These are phyloP conservation scores for Myiagra hebetior DNA, from an alignment of 2,113 vertebrate genomes.

Conservation along the genomic window DNA sequence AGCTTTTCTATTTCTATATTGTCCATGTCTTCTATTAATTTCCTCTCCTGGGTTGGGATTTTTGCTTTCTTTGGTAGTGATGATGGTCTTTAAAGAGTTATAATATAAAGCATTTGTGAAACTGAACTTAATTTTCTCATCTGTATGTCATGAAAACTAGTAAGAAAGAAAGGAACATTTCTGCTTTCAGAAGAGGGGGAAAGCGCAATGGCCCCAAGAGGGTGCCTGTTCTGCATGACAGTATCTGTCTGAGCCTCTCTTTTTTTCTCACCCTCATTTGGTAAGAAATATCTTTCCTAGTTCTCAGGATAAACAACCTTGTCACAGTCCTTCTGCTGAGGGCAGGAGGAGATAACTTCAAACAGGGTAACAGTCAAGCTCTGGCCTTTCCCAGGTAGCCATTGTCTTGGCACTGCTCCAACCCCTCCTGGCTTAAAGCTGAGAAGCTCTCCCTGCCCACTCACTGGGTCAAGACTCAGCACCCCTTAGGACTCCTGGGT, in stretches of 20 bases:
- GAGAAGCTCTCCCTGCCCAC: not conserved
- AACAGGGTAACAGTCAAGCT: not conserved
- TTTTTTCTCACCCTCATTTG: not conserved
- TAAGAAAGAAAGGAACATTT: not conserved
- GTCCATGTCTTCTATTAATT: not conserved
- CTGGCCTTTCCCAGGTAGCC: not conserved
- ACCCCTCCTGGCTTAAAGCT: not conserved
- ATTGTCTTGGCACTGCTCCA: not conserved
- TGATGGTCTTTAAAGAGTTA: not conserved
- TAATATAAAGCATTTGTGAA: not conserved
- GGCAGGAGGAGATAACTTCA: not conserved
- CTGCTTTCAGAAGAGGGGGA: not conserved
- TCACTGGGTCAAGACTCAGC: not conserved
- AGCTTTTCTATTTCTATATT: not conserved
- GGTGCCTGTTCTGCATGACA: not conserved
- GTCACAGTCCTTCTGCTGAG: rapidly evolving
- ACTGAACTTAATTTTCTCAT: not conserved
- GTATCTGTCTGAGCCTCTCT: not conserved
- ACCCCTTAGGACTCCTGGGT: not conserved
- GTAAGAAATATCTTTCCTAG: not conserved
- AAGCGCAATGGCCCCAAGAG: not conserved
- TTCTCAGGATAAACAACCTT: not conserved
- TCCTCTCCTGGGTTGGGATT: not conserved
- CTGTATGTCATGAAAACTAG: not conserved
- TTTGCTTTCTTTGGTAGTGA: not conserved